Percentiles rank a stretch among this genome's conserved stretches.
Conservation (phyloP, 2,113 vertebrate species). For the Plestiodon gilberti region DNA sequence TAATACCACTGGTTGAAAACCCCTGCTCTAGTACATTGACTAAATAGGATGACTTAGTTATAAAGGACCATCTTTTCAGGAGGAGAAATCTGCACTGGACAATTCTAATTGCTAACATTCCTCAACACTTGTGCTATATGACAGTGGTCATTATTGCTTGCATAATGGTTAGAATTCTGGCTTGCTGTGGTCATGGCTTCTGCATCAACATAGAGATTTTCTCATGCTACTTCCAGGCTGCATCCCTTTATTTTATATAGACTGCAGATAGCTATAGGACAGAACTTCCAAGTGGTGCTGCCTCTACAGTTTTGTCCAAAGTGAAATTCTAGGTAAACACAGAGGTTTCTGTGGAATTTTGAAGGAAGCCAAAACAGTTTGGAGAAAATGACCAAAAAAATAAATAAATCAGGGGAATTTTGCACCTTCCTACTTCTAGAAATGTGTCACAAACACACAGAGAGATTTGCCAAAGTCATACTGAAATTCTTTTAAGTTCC, state of each 20-base stretch:
- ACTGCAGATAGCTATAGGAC: not conserved
- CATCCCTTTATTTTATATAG: not conserved
- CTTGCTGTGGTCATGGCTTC: not conserved
- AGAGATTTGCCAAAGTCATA: not conserved
- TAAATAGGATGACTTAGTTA: not conserved
- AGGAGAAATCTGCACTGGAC: rapidly evolving
- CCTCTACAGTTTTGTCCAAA: not conserved
- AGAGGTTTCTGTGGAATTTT: not conserved
- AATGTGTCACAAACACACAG: not conserved
- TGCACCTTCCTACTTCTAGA: not conserved
- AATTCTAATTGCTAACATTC: not conserved
- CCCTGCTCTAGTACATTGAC: no score
- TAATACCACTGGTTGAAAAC: no score
- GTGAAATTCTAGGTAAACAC: not conserved
- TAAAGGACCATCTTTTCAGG: constrained; percentile 13
- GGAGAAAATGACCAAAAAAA: no score
- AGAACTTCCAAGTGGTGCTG: not conserved
- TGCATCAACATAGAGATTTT: not conserved
- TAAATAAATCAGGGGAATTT: not conserved
- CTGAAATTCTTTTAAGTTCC: not conserved
- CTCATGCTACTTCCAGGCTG: not conserved
- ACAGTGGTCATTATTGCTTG: not conserved
- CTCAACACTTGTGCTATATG: not conserved
- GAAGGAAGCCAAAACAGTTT: not conserved
- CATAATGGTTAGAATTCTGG: no score